Base-by-base conservation (phyloP, 2,888 invertebrate genomes). In the Coelinius sp. region DNA sequence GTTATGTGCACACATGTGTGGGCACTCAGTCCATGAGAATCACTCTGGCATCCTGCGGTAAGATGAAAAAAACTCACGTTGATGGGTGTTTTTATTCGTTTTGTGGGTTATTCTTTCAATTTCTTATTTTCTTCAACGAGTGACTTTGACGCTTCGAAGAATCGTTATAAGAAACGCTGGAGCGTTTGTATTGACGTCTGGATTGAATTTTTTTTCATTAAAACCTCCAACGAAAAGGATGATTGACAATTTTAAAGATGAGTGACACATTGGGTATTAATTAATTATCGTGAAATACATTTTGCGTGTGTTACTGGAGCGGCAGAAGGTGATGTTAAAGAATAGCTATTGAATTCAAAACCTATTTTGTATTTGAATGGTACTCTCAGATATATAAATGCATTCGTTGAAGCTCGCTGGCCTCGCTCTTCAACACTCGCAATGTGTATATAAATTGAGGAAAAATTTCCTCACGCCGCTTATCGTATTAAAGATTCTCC, bases 61-160 rank as follows among this genome's bases (percentile, higher is more conserved):
- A 80, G 82, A 82, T 82, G 79, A 80, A 81, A 77, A 76, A 81
- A 77, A 68, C 62, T n/a, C 22, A 52, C 64, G 46, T 68, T 63
- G 52, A 65, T 66, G 38, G 64, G 65, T 74, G 68, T 71, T 70
- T 68, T 68, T 70, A 35, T 62, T 63, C 68, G 63, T 74, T 64
- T 66, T 64, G n/a, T 49, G 53, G 65, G 56, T 70, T 71, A 70
- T 68, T 72, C 71, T 67, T 62, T 53, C 31, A 68, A 44, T 69
- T 65, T 49, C 20, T 49, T 20, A 49, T 73, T 68, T 64, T 52
- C 56, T 65, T 69, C 59, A 70, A 35, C 68, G 56, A 70, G 68
- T 59, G 53, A 76, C 74, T 68, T 76, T 74, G 76, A 75, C 73
- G 75, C 73, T 74, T 77, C 67, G 68, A 75, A 70, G 71, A 74